These are phyloP conservation scores for Lasioglossum albipes DNA, from an alignment of 1,140 invertebrate species.

Conservation along the genomic window DNA sequence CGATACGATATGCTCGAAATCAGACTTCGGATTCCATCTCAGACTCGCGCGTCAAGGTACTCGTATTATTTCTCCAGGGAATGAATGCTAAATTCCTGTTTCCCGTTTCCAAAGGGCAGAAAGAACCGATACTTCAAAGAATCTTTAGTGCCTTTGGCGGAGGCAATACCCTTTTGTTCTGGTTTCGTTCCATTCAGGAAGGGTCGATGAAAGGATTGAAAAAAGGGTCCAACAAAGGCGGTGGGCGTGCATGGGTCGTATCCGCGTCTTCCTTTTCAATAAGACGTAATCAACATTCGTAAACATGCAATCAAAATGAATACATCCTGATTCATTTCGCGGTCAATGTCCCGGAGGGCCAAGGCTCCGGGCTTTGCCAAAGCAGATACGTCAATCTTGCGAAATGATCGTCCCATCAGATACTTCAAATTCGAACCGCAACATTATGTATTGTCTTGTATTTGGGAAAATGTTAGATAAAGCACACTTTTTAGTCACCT, in stretches of 20 bases:
- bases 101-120: slow-evolving; percentile 42
- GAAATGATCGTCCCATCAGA: not conserved
- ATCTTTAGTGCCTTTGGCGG: slow-evolving; percentile 52
- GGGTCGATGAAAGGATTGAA: slow-evolving; percentile 62
- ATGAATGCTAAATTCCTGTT: slow-evolving; percentile 54
- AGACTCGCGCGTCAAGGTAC: not conserved
- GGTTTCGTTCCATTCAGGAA: slow-evolving; percentile 47
- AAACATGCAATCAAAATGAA: slow-evolving; percentile 62
- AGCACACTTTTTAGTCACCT: no score
- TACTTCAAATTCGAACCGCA: not conserved
- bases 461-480: no score
- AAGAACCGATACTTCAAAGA: slow-evolving; percentile 61
- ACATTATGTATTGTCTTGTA: no score
- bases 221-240: slow-evolving; percentile 58
- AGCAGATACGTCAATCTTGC: not conserved
- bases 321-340: slow-evolving; percentile 32
- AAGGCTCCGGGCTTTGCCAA: not conserved
- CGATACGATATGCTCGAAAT: no score
- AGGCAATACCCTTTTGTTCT: slow-evolving; percentile 60
- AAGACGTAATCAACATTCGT: slow-evolving; percentile 61
- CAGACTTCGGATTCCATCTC: not conserved
- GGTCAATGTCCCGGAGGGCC: slow-evolving; percentile 45
- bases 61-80: slow-evolving; percentile 59
- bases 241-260: slow-evolving; percentile 56
- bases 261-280: slow-evolving; percentile 52